Base-by-base conservation (phyloP, 2,888 invertebrate species). In the Mythimna lalbum region DNA sequence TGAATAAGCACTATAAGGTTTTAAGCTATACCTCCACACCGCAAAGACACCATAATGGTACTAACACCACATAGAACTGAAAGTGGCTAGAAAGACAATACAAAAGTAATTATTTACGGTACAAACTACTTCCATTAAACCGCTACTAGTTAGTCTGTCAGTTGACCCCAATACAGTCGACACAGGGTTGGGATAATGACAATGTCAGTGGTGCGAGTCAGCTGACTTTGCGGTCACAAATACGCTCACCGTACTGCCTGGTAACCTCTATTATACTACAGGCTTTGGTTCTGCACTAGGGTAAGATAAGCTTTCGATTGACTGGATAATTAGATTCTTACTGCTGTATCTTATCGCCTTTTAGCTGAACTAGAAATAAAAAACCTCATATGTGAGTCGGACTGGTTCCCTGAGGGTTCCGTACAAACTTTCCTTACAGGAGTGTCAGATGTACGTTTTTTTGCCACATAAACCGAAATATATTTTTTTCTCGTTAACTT, bases 141-240 rank as follows among this genome's bases (percentile, higher is more conserved):
- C 27, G 64, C 47, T 43, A 12, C 36, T 61, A 53, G 72, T 78
- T 61, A 60, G 60, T 78, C 62, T 62, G 53, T 39, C 59, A 67
- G 66, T 19, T 66, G 76, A 66, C 78, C 78, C 50, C 63, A 66
- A 66, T 73, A 73, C 63, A 36, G 39, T 23, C 59, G 59, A n/a
- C 56, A 62, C 50, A 57, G 33, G 23, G 64, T 63, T 59, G 53
- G 64, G 64, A 52, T 78, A 62, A 76, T 73, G 62, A 76, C 64
- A 62, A 53, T 31, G 64, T 47, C 73, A 63, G 49, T 73, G 73
- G 78, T 65, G 78, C 62, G 57, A 73, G 57, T 23, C 33, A 59
- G 31, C 77, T 75, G 59, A 59, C 19, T 70, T 70, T 76, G 74
- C 53, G 77, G 78, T 59, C 53, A 70, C 71, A 52, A 70, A 77